These are phyloP conservation scores for Martes martes DNA, from an alignment of 2,113 vertebrate species.

Conservation along the genomic window DNA sequence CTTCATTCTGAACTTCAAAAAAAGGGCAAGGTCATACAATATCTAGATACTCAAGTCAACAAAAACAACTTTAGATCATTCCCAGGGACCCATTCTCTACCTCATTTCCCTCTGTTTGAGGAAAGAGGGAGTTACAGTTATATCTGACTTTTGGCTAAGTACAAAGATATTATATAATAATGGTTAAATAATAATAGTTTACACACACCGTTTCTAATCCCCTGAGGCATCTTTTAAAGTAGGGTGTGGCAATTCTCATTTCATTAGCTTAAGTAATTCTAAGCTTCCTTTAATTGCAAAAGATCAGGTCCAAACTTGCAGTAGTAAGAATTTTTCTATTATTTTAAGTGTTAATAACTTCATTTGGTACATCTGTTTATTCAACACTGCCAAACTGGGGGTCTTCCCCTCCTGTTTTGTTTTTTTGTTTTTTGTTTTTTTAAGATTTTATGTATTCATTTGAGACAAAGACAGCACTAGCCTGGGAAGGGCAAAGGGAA, in stretches of 20 bases:
- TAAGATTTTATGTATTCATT: no score
- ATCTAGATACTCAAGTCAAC: neutral
- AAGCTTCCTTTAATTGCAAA: neutral
- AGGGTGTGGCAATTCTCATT: neutral
- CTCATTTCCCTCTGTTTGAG: neutral
- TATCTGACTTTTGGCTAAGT: neutral
- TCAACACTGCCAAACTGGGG: neutral
- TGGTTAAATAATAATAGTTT: neutral
- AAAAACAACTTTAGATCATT: neutral
- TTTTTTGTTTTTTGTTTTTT: no score
- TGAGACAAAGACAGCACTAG: no score
- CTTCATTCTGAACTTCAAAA: conserved; percentile 52
- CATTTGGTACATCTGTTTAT: neutral
- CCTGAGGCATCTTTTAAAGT: neutral
- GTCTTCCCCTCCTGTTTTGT: neutral
- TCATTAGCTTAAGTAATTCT: neutral
- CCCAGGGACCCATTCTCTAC: neutral
- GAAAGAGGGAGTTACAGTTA: neutral
- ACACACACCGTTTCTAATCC: neutral
- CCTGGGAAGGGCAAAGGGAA: no score
- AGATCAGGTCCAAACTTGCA: neutral
- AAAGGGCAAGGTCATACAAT: conserved; percentile 1
- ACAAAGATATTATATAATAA: neutral
- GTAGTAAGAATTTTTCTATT: neutral
- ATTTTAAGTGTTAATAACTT: neutral